phyloP scores from a whole-genome alignment of 2,113 vertebrate species.

The Pseudolaguvia tuberculata region DNA sequence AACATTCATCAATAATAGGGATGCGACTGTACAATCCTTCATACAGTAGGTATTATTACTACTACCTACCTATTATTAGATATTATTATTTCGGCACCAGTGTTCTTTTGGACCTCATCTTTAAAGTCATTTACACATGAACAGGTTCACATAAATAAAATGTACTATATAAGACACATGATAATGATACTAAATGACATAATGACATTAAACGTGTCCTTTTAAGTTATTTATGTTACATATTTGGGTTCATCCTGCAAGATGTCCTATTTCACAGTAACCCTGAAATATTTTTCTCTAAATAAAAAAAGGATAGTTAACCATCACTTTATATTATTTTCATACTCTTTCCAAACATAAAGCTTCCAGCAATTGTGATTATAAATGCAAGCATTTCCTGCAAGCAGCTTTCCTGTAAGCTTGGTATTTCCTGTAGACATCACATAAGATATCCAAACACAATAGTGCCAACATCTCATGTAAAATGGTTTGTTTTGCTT shows the following conservation, averaged over 20 bases:
- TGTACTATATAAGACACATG: neutral
- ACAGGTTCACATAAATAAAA: neutral
- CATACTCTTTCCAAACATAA: conserved; percentile 1
- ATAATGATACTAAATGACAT: too few relatives aligned
- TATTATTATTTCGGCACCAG: neutral
- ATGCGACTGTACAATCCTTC: too few relatives aligned
- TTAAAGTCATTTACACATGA: neutral
- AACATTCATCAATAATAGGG: too few relatives aligned
- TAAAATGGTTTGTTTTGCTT: neutral
- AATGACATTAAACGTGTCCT: neutral
- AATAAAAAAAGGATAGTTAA: neutral
- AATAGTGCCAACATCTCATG: neutral
- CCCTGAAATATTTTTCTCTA: neutral
- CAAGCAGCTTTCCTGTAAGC: neutral
- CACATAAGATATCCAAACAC: neutral
- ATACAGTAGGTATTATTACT: too few relatives aligned
- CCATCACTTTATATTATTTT: conserved; percentile 2
- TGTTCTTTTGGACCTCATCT: neutral
- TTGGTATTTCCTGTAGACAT: conserved; percentile 25
- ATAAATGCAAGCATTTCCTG: conserved; percentile 10
- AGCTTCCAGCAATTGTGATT: conserved; percentile 43
- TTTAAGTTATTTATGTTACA: neutral
- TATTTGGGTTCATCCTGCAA: neutral
- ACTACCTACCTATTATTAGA: too few relatives aligned
- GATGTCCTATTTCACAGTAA: neutral